Evolutionary conservation across 2,797 vertebrate species (phyloP), one percentile per base, ranked within the genome.

Genomic region (Podargus strigoides): DNA sequence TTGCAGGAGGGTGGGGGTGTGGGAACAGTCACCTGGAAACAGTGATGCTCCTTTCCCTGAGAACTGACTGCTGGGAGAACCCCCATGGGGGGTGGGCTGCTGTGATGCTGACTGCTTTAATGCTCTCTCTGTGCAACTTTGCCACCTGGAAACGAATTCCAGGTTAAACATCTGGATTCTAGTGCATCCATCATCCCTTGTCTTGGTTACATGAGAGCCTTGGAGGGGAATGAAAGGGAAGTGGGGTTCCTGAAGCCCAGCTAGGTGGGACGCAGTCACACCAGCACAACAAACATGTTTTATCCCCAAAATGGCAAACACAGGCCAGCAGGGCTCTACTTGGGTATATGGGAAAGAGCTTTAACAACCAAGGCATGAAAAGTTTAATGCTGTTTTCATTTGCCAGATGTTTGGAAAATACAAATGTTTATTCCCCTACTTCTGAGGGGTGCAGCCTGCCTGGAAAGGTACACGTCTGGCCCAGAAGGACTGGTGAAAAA

Each of bases 351-450:
- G 63, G 73, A 87, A 87, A 80, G 37, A 67, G 47, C 32, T 87
- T 76, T 72, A 72, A 87, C 46, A 87, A 72, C 39, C 34, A 16
- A 58, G 64, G 79, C 83, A 87, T 74, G 90, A 79, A 62, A 67
- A 76, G 47, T 70, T 89, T n/a, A 53, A 69, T 28, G 72, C 59
- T 72, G 53, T 39, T 80, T 90, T 80, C 74, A 53, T 79, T 92
- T 72, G 68, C 87, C 86, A 90, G 78, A 94, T 92, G 83, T 84
- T 90, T 84, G 49, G 68, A 87, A 80, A 87, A 80, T 9, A 62
- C 32, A 46, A 69, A 74, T 62, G 39, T 56, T 92, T 70, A 70
- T 75, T 83, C 36, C 56, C 37, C 15, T 24, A 2, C 59, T 85
- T 68, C 59, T 47, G 80, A 85, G 82, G 23, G 77, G 76, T 28